Base-by-base conservation (phyloP, 2,113 vertebrate genomes). In the Caranx melampygus region DNA sequence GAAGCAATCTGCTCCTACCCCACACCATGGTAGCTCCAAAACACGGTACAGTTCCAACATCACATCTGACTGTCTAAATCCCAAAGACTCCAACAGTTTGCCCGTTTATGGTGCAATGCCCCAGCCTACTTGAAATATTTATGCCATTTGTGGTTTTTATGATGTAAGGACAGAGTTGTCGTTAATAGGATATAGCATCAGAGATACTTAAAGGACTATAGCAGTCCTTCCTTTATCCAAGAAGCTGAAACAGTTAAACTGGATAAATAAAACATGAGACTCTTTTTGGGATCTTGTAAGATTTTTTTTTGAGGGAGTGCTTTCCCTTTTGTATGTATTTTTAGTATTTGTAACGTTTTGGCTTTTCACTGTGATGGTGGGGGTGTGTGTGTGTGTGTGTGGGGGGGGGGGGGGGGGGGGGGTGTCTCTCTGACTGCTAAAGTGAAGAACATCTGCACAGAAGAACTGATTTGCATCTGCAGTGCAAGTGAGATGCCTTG, bases 401-500 rank as follows among this genome's bases (percentile, higher is more conserved):
- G n/a, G n/a, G n/a, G 26, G 26, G 1, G 26, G 26, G 26, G 26
- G 26, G 26, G 26, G 26, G 26, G 26, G 26, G 26, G 26, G 26
- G 26, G 26, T 26, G 12, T 51, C 16, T 6, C 16, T 18, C 16
- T 20, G 2, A 45, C 44, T 13, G 10, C 44, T 16, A 18, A 60
- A 64, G 44, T 34, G 34, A 66, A 11, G 62, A 74, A 81, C 73
- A 85, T 82, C 81, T 84, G 72, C 72, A 59, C n/a, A 58, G 33
- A 37, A 40, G 37, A 75, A 63, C 64, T 42, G 66, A 82, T 88
- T 71, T 79, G 60, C 60, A 75, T 77, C 67, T 12, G 64, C 6
- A 12, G 45, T 61, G 69, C 57, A 69, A 51, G 47, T 60, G 18
- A 9, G 5, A 64, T 35, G 47, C 55, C 26, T 71, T 3, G 35